Base-by-base conservation (phyloP, 2,888 invertebrate genomes). In the Carcina quercana region DNA sequence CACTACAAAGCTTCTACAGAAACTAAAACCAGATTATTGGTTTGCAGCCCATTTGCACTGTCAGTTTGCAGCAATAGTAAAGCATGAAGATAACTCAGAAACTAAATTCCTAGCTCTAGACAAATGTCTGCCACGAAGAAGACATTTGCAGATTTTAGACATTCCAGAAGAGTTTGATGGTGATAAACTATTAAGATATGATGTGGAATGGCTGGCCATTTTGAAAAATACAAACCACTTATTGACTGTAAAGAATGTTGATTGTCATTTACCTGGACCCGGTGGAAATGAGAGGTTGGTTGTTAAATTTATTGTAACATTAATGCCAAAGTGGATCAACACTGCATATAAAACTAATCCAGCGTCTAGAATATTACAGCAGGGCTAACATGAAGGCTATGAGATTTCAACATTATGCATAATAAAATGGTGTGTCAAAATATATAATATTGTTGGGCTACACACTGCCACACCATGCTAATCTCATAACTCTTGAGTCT, bases 21-120 rank as follows among this genome's bases (percentile, higher is more conserved):
- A 84, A 20, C 66, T 98, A 32, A 89, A 94, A 62, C 99, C 99
- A 5, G 82, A 86, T 0, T 95, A 94, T 74, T 99, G 98, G 98
- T 99, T 99, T 80, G 86, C 97, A 5, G 99, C 97, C 15, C 99
- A 99, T 86, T 84, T 99, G 43, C 99, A 99, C 74, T 95, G 95
- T 50, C 95, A 96, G 76, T 99, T 97, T 83, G 90, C 94, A 7
- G 98, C 98, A 0, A 48, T 95, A 2, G 89, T 98, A 3, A 87
- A 89, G 19, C 96, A 97, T 67, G 73, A 86, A 14, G 69, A 87
- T 36, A 59, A 43, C 6, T 13, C 13, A 17, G 69, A 80, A 57
- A 71, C 97, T 0, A 95, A 92, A 62, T 98, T 98, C 72, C 74
- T 98, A 44, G 95, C 97, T 0, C 75, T 98, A n/a, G 98, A 98